Conservation (phyloP, 2,797 vertebrate species). For the Paramormyrops hopkinsi region DNA sequence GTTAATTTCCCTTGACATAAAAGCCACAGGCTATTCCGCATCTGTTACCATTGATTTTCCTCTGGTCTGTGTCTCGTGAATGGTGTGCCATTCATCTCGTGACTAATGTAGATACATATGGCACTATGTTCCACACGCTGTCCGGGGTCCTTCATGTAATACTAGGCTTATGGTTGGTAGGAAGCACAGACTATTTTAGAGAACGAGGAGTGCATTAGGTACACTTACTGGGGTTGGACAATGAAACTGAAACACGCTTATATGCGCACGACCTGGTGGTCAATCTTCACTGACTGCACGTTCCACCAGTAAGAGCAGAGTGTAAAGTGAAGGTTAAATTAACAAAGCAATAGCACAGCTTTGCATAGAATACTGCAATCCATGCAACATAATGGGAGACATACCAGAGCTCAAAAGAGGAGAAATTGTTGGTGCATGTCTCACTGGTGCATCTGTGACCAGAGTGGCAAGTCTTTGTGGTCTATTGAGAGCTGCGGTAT, state of each 20-base stretch:
- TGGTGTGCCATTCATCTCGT: not conserved
- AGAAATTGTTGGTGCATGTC: not conserved
- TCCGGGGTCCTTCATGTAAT: not conserved
- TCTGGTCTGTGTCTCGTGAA: not conserved
- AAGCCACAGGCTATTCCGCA: not conserved
- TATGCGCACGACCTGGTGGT: not conserved
- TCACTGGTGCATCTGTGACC: not conserved
- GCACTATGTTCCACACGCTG: not conserved
- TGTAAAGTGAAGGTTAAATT: not conserved
- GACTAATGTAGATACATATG: not conserved
- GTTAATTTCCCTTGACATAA: not conserved
- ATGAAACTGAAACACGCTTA: not conserved
- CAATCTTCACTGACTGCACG: not conserved
- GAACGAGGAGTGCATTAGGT: not conserved
- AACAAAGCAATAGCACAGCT: not conserved
- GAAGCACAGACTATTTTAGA: not conserved
- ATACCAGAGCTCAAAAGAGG: not conserved
- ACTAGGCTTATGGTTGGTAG: not conserved
- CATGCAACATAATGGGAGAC: not conserved
- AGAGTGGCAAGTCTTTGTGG: not conserved
- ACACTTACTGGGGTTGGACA: not conserved
- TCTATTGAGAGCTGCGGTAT: not conserved
- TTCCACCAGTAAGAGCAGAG: not conserved
- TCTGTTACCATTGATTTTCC: not conserved
- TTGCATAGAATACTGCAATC: not conserved